Evolutionary conservation across 1,140 invertebrate species (phyloP).

Genomic region (Halotydeus destructor): DNA sequence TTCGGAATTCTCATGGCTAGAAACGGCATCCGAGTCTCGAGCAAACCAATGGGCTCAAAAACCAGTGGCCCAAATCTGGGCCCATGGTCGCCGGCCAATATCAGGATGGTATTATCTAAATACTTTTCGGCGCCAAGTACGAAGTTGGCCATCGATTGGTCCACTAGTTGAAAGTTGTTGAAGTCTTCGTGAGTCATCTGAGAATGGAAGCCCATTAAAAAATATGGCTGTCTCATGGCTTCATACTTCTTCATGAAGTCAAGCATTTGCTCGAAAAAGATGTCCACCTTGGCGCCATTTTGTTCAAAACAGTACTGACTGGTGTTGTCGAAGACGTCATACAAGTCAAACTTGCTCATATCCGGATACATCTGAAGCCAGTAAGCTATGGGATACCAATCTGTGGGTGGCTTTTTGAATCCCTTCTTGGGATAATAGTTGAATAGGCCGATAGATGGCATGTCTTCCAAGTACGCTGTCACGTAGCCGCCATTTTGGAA

Average conservation of each 20-base stretch:
- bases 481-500: constrained; percentile 40
- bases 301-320: constrained; percentile 9
- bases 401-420: constrained; percentile 49
- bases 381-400: constrained; percentile 57
- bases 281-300: constrained; percentile 13
- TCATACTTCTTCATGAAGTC: constrained; percentile 19
- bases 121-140: neutral
- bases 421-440: constrained; percentile 45
- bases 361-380: constrained; percentile 18
- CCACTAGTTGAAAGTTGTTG: constrained; percentile 10
- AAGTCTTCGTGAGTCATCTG: constrained; percentile 13
- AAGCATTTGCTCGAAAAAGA: constrained; percentile 16
- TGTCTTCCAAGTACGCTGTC: constrained; percentile 58
- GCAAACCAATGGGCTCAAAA: constrained; percentile 17
- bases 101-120: constrained; percentile 10
- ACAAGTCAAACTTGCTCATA: constrained; percentile 4
- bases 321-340: neutral
- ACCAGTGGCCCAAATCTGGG: constrained; percentile 16
- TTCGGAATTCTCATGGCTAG: constrained; percentile 18
- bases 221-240: constrained; percentile 16
- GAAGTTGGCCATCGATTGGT: constrained; percentile 10
- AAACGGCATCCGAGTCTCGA: constrained; percentile 22
- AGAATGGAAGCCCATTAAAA: constrained; percentile 8
- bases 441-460: constrained; percentile 46
- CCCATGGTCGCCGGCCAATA: constrained; percentile 13